Conservation (phyloP, 2,797 vertebrate species). For the Danio albolineatus region DNA sequence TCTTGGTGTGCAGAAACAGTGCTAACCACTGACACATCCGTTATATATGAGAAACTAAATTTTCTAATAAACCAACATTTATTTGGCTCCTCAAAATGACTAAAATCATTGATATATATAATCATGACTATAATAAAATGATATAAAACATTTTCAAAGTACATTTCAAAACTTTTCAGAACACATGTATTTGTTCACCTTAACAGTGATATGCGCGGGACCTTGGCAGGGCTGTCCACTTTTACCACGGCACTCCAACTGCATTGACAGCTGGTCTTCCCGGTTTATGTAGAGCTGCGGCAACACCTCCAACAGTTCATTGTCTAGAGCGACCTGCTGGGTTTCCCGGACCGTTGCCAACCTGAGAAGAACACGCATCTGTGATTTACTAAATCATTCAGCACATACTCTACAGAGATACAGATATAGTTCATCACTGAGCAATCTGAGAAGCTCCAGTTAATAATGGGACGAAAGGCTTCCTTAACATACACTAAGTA, state of each 20-base stretch:
- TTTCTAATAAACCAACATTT: no score
- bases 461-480: not conserved
- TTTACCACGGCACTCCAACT: conserved; percentile 89
- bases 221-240: conserved; percentile 90
- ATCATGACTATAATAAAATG: no score
- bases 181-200: conserved; percentile 74
- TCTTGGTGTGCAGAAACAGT: no score
- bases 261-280: conserved; percentile 89
- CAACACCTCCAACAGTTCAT: conserved; percentile 88
- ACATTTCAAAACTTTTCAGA: not conserved
- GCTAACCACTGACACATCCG: no score
- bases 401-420: not conserved
- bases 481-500: not conserved
- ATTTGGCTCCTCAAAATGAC: not conserved
- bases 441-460: not conserved
- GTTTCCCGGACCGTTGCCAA: conserved; percentile 90
- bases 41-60: no score
- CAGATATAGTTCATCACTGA: not conserved
- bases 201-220: conserved; percentile 86
- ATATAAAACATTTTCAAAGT: not conserved
- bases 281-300: conserved; percentile 91
- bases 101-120: no score
- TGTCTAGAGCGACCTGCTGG: conserved; percentile 92
- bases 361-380: conserved; percentile 70
- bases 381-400: conserved; percentile 1